A percentile compares a stretch with the other conserved stretches of the same genome.
Conservation (phyloP, 2,113 vertebrate species). For the Alces alces region DNA sequence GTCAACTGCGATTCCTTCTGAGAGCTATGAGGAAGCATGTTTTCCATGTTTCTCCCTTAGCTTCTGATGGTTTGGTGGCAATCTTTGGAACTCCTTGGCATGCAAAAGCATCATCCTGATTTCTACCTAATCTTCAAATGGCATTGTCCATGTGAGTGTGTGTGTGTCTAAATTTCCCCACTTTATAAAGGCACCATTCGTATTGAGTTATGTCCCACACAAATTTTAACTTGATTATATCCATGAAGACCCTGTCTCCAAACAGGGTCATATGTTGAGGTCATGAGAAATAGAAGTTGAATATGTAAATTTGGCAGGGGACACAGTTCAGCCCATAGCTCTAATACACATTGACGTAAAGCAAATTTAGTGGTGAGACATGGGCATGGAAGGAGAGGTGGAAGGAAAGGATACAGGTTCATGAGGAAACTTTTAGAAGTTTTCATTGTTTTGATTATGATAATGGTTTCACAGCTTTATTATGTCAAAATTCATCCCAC, state of each 20-base stretch:
- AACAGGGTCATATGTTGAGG: neutral
- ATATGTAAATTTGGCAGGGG: neutral
- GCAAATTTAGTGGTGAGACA: neutral
- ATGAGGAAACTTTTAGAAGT: neutral
- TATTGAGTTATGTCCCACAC: neutral
- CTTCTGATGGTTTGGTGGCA: neutral
- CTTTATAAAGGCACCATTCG: neutral
- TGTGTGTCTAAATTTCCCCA: neutral
- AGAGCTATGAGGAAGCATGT: neutral
- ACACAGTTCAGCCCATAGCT: neutral
- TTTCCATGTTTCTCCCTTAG: neutral
- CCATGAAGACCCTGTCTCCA: neutral
- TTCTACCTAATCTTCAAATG: neutral
- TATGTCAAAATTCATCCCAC: neutral
- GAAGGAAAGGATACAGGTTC: neutral
- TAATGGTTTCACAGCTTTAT: neutral
- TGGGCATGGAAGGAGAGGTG: neutral
- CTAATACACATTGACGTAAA: neutral
- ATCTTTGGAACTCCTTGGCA: neutral
- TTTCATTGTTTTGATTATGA: neutral
- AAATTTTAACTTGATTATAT: constrained; percentile 15
- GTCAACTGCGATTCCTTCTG: neutral
- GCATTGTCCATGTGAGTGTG: neutral
- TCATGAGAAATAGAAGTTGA: neutral
- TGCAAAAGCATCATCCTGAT: neutral